Conservation (phyloP, 1,140 invertebrate genomes). For the Drosophila nasuta region DNA sequence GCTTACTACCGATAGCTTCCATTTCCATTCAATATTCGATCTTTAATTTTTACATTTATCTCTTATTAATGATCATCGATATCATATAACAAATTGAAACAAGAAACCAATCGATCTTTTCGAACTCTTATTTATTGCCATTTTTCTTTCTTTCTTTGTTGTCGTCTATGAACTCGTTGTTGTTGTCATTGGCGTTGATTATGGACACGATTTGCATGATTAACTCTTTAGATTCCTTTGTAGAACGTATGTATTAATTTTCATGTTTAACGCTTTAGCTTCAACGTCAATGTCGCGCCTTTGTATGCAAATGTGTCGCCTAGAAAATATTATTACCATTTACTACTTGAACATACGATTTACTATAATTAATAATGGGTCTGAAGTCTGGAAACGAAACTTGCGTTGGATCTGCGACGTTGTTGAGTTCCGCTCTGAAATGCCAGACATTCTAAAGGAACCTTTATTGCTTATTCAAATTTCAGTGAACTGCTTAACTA, state of each 20-base stretch:
- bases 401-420: background rate
- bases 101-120: slow-evolving; percentile 50
- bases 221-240: slow-evolving; percentile 48
- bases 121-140: slow-evolving; percentile 7
- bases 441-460: background rate
- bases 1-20: too few species aligned
- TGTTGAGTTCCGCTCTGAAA: background rate
- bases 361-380: slow-evolving; percentile 29
- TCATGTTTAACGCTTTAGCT: slow-evolving; percentile 61
- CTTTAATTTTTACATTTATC: slow-evolving; percentile 4
- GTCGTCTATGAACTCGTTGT: slow-evolving; percentile 10
- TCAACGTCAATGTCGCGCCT: slow-evolving; percentile 46
- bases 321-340: slow-evolving; percentile 23
- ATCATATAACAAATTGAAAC: slow-evolving; percentile 31
- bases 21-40: background rate
- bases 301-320: slow-evolving; percentile 64
- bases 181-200: slow-evolving; percentile 22
- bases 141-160: slow-evolving; percentile 36
- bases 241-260: slow-evolving; percentile 59
- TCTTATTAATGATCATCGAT: slow-evolving; percentile 21
- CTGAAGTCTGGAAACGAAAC: background rate
- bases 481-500: slow-evolving; percentile 54
- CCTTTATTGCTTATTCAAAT: slow-evolving; percentile 33
- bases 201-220: slow-evolving; percentile 73
- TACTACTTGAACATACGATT: slow-evolving; percentile 2